Base-by-base conservation (phyloP, 2,888 invertebrate species). In the Alloscopus bannaensis region DNA sequence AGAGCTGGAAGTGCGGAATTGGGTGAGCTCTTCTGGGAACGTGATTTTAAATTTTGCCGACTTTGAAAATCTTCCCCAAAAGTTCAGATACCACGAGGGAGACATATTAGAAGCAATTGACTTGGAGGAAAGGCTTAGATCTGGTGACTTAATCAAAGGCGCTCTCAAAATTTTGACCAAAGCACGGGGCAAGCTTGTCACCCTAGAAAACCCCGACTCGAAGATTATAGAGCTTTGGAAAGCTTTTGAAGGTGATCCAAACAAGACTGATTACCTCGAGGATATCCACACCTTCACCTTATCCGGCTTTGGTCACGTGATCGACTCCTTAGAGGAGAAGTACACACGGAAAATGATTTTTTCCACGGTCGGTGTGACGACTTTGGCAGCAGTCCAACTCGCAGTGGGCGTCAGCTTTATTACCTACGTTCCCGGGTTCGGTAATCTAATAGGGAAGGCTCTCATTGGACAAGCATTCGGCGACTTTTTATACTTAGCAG, bases 391-490 rank as follows among this genome's bases (percentile, higher is more conserved):
- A n/a, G 42, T 31, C 1, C 85, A 86, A 80, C 81, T 87, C 72
- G 75, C 70, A 2, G 55, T 81, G 13, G 86, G 86, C 22, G 71
- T 81, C 55, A 45, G 57, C 0, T 77, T 87, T 24, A 60, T 82
- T 42, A 20, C 82, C 6, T 81, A 26, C 20, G 77, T 81, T 6
- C 40, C 71, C 6, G 86, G 86, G 26, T 18, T 70, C 1, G 81
- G 75, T 47, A 82, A 83, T 24, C 81, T 81, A 55, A 29, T 86
- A 11, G 85, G 81, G n/a, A 65, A n/a, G 36, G 79, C 55, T 16
- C 76, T 86, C 26, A 77, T 87, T 16, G 45, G 47, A 13, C 86
- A 86, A 81, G 87, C 87, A 40, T 47, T 86, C 6, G 82, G 79
- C 29, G 87, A 87, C 65, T 62, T 87, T 8, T 70, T 86, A 16